Conservation (phyloP, 2,797 vertebrate genomes). For the Rhinatrema bivittatum region DNA sequence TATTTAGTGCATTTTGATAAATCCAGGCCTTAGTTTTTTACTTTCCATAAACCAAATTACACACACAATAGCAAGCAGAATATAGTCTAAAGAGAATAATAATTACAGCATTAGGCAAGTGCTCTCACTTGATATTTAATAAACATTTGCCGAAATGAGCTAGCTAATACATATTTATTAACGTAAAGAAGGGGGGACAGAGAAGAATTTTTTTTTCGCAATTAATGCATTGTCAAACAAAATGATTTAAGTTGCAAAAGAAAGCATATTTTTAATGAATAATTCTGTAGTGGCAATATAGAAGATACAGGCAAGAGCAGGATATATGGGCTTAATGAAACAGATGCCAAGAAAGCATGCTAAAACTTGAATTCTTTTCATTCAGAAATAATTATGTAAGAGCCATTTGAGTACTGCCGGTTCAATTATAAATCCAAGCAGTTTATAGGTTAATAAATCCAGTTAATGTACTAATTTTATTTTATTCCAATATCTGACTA, state of each 20-base stretch:
- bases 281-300: not conserved
- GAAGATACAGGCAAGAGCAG: not conserved
- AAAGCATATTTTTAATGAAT: not conserved
- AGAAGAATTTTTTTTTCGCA: slow-evolving; percentile 12
- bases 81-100: slow-evolving; percentile 40
- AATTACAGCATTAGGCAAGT: slow-evolving; percentile 38
- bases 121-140: slow-evolving; percentile 32
- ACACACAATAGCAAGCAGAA: slow-evolving; percentile 35
- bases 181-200: slow-evolving; percentile 8
- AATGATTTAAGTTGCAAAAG: not conserved
- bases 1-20: no score
- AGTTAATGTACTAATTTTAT: slow-evolving; percentile 14
- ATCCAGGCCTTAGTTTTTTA: no score
- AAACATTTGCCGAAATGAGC: slow-evolving; percentile 33
- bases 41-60: slow-evolving; percentile 32
- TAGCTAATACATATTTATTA: slow-evolving; percentile 38
- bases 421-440: slow-evolving; percentile 11
- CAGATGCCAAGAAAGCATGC: not conserved
- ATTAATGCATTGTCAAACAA: not conserved
- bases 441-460: slow-evolving; percentile 21
- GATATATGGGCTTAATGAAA: not conserved
- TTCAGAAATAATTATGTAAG: slow-evolving; percentile 13
- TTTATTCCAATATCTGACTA: no score
- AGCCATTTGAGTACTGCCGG: slow-evolving; percentile 1
- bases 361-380: not conserved